Percentiles rank a stretch among this genome's conserved stretches.
phyloP scores from a whole-genome alignment of 1,140 invertebrate genomes.

The Drosophila sp. region DNA sequence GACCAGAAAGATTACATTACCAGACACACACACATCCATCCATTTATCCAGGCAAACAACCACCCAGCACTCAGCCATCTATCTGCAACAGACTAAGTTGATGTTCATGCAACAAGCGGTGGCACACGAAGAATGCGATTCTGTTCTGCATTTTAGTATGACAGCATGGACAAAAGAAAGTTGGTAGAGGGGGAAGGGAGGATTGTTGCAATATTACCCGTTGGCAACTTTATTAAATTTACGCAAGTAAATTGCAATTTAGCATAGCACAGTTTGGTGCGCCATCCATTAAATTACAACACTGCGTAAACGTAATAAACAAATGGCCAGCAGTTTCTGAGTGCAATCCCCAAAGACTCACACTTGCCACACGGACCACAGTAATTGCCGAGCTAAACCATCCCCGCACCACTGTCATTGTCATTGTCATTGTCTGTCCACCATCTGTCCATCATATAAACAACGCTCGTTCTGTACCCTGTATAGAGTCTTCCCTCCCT shows the following conservation, averaged over 20 bases:
- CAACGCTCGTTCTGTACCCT: not conserved
- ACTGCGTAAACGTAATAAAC: constrained; percentile 67
- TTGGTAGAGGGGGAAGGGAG: not conserved
- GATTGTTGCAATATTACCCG: constrained; percentile 24
- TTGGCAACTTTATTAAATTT: constrained; percentile 75
- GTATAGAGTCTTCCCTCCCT: not conserved
- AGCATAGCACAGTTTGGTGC: constrained; percentile 47
- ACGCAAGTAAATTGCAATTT: constrained; percentile 80
- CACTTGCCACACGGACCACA: not conserved
- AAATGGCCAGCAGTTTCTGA: constrained; percentile 28
- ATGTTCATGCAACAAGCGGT: constrained; percentile 26
- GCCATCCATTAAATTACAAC: constrained; percentile 55
- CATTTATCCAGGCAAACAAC: not conserved
- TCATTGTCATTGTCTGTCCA: constrained; percentile 1
- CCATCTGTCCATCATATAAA: constrained; percentile 7
- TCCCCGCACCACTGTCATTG: not conserved
- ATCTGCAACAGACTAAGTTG: constrained; percentile 1
- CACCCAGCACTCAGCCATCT: not conserved
- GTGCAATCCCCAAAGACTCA: not conserved
- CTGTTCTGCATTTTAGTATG: constrained; percentile 21
- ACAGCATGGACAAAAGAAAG: not conserved
- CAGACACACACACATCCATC: constrained; percentile 19
- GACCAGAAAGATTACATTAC: constrained; percentile 71
- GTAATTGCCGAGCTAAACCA: constrained; percentile 10
- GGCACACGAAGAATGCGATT: constrained; percentile 16